Evolutionary conservation across 2,888 invertebrate genomes (phyloP).

Genomic region (Chloromyia formosa): DNA sequence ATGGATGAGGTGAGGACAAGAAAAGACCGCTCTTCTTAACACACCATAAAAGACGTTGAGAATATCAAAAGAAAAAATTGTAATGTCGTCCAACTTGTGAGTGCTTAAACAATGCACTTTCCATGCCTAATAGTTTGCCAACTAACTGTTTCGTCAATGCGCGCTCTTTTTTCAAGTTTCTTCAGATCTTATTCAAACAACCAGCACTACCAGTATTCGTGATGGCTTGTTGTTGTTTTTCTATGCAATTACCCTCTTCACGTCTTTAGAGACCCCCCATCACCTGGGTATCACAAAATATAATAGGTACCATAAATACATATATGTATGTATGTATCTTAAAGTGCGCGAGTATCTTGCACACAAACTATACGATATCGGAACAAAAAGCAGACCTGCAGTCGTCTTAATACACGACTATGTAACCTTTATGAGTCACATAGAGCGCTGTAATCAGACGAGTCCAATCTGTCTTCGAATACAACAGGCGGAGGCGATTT

Average conservation of each 20-base stretch:
- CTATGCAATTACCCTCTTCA: no score
- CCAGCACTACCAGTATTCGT: no score
- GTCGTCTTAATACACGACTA: not conserved
- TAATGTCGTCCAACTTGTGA: constrained; percentile 11
- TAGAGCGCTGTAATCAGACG: not conserved
- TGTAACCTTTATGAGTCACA: constrained; percentile 14
- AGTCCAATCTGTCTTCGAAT: not conserved
- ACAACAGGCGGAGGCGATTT: constrained; percentile 24
- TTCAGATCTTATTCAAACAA: not conserved
- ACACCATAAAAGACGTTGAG: no score
- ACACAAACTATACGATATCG: not conserved
- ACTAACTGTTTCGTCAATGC: constrained; percentile 27
- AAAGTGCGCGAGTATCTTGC: not conserved
- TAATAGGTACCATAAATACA: not conserved
- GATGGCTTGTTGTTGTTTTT: no score
- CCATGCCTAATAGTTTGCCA: constrained; percentile 30
- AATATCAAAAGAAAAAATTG: not conserved
- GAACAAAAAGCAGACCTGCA: not conserved
- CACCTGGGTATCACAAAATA: not conserved
- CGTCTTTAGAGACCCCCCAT: not conserved
- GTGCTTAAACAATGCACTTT: constrained; percentile 28
- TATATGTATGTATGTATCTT: no score
- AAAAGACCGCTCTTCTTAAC: not conserved
- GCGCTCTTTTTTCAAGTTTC: not conserved
- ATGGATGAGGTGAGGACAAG: constrained; percentile 35